Conservation (phyloP, 1,140 invertebrate genomes). For the Leptinotarsa texana region DNA sequence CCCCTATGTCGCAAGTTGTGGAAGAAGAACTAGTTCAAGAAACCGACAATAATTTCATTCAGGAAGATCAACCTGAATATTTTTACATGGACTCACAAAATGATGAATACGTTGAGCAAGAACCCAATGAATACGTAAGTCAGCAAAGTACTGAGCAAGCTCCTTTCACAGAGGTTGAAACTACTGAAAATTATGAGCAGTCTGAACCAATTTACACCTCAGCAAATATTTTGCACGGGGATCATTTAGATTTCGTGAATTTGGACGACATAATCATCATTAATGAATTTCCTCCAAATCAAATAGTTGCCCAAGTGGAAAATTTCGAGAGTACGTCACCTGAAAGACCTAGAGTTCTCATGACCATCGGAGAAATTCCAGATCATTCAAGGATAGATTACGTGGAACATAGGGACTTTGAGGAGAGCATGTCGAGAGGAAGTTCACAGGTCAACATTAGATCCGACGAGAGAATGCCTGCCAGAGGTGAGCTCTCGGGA, state of each 20-base stretch:
- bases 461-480: slow-evolving; percentile 82
- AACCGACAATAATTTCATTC: not conserved
- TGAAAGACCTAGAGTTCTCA: slow-evolving; percentile 44
- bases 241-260: slow-evolving; percentile 47
- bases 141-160: slow-evolving; percentile 32
- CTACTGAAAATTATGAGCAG: slow-evolving; percentile 35
- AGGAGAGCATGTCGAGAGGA: slow-evolving; percentile 62
- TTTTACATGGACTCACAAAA: slow-evolving; percentile 34
- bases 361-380: slow-evolving; percentile 46
- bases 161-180: slow-evolving; percentile 27
- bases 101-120: not conserved
- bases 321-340: slow-evolving; percentile 42
- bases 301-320: slow-evolving; percentile 45
- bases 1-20: slow-evolving; percentile 2
- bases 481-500: slow-evolving; percentile 78
- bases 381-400: slow-evolving; percentile 34
- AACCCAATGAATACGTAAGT: not conserved
- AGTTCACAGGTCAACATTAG: slow-evolving; percentile 76
- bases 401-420: slow-evolving; percentile 56
- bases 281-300: slow-evolving; percentile 45
- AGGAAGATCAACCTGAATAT: slow-evolving; percentile 29
- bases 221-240: slow-evolving; percentile 44
- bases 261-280: slow-evolving; percentile 51
- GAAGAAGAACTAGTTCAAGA: not conserved
- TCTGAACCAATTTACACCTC: slow-evolving; percentile 44